phyloP scores from a whole-genome alignment of 2,113 vertebrate genomes.

The Chloropsis cyanopogon region DNA sequence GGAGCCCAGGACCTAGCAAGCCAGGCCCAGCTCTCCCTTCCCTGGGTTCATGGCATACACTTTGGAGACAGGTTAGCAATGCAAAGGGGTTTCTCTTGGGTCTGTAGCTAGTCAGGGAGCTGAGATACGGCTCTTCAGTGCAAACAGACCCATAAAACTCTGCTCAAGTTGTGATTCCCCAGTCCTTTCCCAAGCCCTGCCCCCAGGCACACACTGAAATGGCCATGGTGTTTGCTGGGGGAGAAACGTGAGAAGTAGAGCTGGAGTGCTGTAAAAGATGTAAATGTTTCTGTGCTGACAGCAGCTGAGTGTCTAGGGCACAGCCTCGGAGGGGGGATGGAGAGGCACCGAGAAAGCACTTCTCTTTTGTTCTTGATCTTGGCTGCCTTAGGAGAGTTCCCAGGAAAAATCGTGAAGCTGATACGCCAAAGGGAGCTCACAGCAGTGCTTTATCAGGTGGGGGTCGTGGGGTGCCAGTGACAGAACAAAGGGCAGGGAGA shows the following conservation, averaged over 20 bases:
- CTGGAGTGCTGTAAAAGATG: conserved; percentile 76
- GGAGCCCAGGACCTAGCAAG: neutral
- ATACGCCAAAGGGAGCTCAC: conserved; percentile 46
- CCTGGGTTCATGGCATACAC: neutral
- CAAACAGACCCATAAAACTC: conserved; percentile 1
- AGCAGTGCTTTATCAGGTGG: conserved; percentile 56
- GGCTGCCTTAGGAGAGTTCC: conserved; percentile 62
- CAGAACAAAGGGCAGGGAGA: neutral
- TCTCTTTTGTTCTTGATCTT: conserved; percentile 78
- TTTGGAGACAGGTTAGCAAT: neutral
- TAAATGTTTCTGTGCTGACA: conserved; percentile 75
- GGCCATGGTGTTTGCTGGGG: conserved; percentile 9
- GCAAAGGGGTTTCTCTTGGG: neutral
- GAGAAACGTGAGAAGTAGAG: conserved; percentile 39
- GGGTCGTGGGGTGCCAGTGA: neutral
- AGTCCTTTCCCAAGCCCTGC: neutral
- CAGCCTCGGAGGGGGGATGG: conserved; percentile 53
- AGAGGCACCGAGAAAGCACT: conserved; percentile 24
- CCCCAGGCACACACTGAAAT: conserved; percentile 1
- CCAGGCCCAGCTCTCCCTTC: neutral
- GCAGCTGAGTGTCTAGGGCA: conserved; percentile 83
- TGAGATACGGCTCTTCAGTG: conserved; percentile 11
- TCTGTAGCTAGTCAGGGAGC: conserved; percentile 11
- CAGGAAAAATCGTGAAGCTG: conserved; percentile 18
- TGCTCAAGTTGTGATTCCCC: neutral